A percentile compares a stretch with the other conserved stretches of the same genome.
These are phyloP conservation scores for Trichoplusia ni DNA, from an alignment of 1,140 invertebrate genomes.

Conservation along the genomic window DNA sequence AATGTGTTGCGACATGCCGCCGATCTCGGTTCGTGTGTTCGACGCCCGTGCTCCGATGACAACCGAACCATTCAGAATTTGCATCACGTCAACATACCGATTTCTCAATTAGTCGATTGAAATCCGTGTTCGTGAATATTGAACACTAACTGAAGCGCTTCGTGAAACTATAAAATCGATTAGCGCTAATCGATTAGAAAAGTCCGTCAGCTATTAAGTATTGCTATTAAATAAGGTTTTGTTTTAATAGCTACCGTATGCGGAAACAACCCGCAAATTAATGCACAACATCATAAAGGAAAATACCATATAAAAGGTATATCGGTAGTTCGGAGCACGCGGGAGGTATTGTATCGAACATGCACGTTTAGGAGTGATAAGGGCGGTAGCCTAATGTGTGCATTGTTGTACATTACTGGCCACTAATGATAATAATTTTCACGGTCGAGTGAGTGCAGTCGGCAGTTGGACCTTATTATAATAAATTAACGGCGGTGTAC, in stretches of 20 bases:
- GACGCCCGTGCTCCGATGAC: neutral
- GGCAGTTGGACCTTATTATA: conserved; percentile 77
- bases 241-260: neutral
- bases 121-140: neutral
- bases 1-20: conserved; percentile 2
- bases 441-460: conserved; percentile 66
- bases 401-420: conserved; percentile 57
- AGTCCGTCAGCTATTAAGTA: neutral
- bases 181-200: neutral
- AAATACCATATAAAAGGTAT: neutral
- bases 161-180: neutral
- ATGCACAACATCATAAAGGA: neutral
- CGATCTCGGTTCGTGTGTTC: conserved; percentile 5
- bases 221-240: neutral
- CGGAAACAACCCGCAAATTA: neutral
- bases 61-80: conserved; percentile 26
- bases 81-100: conserved; percentile 13
- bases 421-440: conserved; percentile 77
- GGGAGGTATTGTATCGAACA: neutral
- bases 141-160: conserved; percentile 6
- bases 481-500: conserved; percentile 72
- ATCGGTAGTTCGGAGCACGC: neutral
- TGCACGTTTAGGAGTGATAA: conserved; percentile 37
- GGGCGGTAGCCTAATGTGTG: conserved; percentile 44
- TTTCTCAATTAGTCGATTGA: conserved; percentile 23